phyloP scores from a whole-genome alignment of 2,888 invertebrate species.

The Colletes collaris region DNA sequence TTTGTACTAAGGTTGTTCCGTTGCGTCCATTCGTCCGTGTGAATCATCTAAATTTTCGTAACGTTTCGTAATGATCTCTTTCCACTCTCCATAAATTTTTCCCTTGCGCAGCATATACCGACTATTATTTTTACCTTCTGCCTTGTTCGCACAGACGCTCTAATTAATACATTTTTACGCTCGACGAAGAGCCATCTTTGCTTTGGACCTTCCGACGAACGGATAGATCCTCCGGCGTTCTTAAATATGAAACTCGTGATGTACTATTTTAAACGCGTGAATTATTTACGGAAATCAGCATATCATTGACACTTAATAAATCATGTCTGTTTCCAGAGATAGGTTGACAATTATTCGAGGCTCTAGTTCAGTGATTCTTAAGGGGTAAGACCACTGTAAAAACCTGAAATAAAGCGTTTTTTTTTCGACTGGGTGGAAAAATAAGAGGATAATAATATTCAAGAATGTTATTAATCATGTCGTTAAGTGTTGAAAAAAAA shows the following conservation, averaged over 20 bases:
- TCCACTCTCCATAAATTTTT: conserved; percentile 26
- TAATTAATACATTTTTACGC: conserved; percentile 61
- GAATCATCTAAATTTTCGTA: conserved; percentile 42
- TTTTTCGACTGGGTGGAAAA: too few relatives aligned
- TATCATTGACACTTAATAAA: not conserved
- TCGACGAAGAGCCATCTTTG: conserved; percentile 44
- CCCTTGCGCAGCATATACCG: conserved; percentile 16
- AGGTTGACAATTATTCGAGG: too few relatives aligned
- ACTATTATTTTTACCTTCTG: conserved; percentile 63
- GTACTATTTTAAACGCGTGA: conserved; percentile 19
- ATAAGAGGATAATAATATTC: too few relatives aligned
- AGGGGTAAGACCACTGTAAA: too few relatives aligned
- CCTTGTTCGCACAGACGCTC: conserved; percentile 51
- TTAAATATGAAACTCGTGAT: not conserved
- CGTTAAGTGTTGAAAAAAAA: too few relatives aligned
- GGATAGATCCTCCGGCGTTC: conserved; percentile 19
- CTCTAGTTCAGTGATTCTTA: too few relatives aligned
- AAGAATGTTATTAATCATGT: too few relatives aligned
- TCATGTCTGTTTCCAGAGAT: not conserved
- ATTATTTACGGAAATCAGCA: not conserved
- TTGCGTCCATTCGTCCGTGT: conserved; percentile 12
- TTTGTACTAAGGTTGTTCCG: not conserved
- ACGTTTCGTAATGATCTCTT: conserved; percentile 36
- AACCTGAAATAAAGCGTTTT: too few relatives aligned
- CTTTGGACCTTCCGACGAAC: conserved; percentile 28